Percentiles rank a stretch among this genome's conserved stretches.
Evolutionary conservation across 2,797 vertebrate species (phyloP).

Genomic region (Arrhamphus sclerolepis): DNA sequence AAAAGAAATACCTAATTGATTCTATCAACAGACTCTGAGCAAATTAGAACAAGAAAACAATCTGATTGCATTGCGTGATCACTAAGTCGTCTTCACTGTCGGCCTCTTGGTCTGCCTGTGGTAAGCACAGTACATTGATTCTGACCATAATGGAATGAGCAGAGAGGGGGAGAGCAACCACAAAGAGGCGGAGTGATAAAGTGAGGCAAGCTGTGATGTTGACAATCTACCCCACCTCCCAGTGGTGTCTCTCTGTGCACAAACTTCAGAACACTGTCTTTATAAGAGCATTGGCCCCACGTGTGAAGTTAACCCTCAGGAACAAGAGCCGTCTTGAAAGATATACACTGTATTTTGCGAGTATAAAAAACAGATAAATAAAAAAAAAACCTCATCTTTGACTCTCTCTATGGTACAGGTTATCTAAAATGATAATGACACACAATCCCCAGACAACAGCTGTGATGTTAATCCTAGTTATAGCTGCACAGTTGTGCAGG

Average conservation of each 20-base stretch:
- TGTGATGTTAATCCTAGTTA: no score
- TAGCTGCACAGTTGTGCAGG: no score
- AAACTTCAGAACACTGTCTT: conserved; percentile 30
- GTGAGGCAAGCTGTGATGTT: conserved; percentile 56
- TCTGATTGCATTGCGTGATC: conserved; percentile 57
- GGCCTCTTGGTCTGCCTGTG: conserved; percentile 32
- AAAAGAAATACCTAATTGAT: conserved; percentile 32
- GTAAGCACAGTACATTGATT: conserved; percentile 58
- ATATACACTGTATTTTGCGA: conserved; percentile 3
- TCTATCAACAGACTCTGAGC: conserved; percentile 42
- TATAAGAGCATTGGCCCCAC: conserved; percentile 22
- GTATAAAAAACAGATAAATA: background rate
- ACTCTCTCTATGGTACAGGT: background rate
- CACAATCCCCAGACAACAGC: background rate
- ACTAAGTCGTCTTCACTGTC: conserved; percentile 36
- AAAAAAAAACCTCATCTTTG: background rate
- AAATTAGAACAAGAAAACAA: conserved; percentile 58
- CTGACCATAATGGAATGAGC: conserved; percentile 47
- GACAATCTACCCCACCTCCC: conserved; percentile 55
- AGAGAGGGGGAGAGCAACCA: conserved; percentile 40
- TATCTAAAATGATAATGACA: conserved; percentile 1
- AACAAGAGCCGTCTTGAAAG: conserved; percentile 17
- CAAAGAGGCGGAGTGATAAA: conserved; percentile 63
- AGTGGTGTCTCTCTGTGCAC: conserved; percentile 42
- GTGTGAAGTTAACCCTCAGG: conserved; percentile 37